Evolutionary conservation across 2,797 vertebrate species (phyloP), one percentile per base, ranked within the genome.

Genomic region (Prionace glauca): DNA sequence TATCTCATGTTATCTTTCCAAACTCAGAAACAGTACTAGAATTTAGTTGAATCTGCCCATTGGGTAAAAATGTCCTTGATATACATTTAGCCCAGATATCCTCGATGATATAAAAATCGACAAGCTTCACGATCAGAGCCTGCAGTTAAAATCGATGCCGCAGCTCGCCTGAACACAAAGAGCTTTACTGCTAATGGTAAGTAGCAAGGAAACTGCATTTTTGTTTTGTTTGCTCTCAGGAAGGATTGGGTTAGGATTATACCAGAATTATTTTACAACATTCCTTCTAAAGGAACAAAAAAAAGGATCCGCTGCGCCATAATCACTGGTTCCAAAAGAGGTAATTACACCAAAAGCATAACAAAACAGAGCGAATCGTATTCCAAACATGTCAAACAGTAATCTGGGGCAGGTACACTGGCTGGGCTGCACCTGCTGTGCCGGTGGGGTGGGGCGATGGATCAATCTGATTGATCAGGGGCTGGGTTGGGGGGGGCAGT

Each of bases 311-410:
- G 10, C 36, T 41, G 3, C 90, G 7, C 32, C 69, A 41, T 29
- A 67, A 67, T 90, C 62, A 91, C n/a, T 65, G 24, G 65, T 41
- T 41, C 90, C 90, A 92, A 69, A 56, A n/a, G 90, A 41, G n/a
- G 90, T 36, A 92, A 92, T 92, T 92, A 92, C n/a, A 92, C n/a
- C 18, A 41, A 92, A 41, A 92, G 32, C n/a, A 36, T 20, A 92
- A 41, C 3, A 12, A 65, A 92, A 45, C 20, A 84, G n/a, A 22
- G 79, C 36, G 36, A 84, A 84, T 84, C 79, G 36, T 67, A 24
- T 67, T 67, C 29, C 65, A 92, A 92, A 92, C 32, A 92, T 67
- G n/a, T 41, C 41, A 67, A 56, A 56, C 50, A 56, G n/a, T 11
- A 67, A 67, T 7, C 22, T 2, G 0, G 3, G 50, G 65, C 90